Evolutionary conservation across 2,888 invertebrate genomes (phyloP).

Genomic region (Xanthorhoe designata): DNA sequence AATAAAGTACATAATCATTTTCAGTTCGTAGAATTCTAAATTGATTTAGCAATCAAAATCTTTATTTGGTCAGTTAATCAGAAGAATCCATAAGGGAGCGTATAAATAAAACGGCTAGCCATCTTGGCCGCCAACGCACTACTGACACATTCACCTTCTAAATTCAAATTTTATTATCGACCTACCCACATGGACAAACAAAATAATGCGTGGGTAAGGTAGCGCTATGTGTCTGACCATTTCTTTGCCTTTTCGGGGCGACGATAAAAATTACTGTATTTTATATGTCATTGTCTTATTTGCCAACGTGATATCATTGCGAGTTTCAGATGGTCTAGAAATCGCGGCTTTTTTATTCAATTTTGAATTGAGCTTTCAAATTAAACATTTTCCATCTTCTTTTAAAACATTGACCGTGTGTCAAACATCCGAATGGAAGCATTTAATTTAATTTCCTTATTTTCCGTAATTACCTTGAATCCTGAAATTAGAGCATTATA

Average conservation of each 20-base stretch:
- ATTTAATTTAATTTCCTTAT: too few species aligned
- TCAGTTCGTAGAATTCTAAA: slow-evolving; percentile 4
- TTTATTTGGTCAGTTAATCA: slow-evolving; percentile 21
- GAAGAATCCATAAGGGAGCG: slow-evolving; percentile 22
- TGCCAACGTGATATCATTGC: slow-evolving; percentile 6
- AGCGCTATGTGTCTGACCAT: slow-evolving; percentile 23
- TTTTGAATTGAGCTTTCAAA: too few species aligned
- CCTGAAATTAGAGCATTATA: too few species aligned
- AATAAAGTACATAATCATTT: neutral
- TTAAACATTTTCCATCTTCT: too few species aligned
- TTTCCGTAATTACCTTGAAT: too few species aligned
- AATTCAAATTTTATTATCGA: slow-evolving; percentile 39
- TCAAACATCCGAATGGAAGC: too few species aligned
- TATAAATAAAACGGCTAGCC: slow-evolving; percentile 38
- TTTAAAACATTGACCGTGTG: too few species aligned
- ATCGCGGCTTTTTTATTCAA: too few species aligned
- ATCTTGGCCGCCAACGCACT: slow-evolving; percentile 46
- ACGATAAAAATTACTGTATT: slow-evolving; percentile 14
- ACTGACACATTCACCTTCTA: slow-evolving; percentile 40
- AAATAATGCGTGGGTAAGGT: slow-evolving; percentile 25
- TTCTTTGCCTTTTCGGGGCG: slow-evolving; percentile 17
- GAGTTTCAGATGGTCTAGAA: neutral
- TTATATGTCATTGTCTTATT: slow-evolving; percentile 13
- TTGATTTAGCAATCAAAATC: slow-evolving; percentile 15
- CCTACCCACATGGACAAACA: slow-evolving; percentile 42